Base-by-base conservation (phyloP, 2,888 invertebrate genomes). In the Drosophila limbata region DNA sequence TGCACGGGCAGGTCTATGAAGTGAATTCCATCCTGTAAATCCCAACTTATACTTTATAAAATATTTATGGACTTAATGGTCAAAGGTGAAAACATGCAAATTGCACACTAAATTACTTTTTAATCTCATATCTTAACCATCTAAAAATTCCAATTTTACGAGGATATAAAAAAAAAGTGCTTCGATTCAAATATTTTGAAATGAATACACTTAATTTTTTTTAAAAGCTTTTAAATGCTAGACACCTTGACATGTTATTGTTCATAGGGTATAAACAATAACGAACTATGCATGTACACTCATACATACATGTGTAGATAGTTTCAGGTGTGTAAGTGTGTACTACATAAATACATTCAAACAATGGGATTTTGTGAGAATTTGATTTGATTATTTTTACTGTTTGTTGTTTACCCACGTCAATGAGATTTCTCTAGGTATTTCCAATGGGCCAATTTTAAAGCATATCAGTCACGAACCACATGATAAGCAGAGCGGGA, bases 401-500 rank as follows among this genome's bases (percentile, higher is more conserved):
- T 65, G 19, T 56, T 69, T 56, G n/a, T 61, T 78, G 69, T 76
- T 73, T 73, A 76, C 66, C 53, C 69, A 77, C 83, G 83, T 88
- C 88, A 86, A 86, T 86, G 57, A 70, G 62, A 78, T 81, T 81
- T 79, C 71, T 79, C 57, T 53, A 45, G 56, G 65, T 47, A 69
- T 75, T 69, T 59, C 44, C 25, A 64, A 55, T 55, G 64, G 60
- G 37, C 60, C 69, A 74, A 65, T 44, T 40, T 57, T 45, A 35
- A 51, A 65, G 76, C 79, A 78, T 79, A 79, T 80, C 79, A 81
- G 79, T 79, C 78, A 69, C 67, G 73, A 81, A 69, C 67, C 74
- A 50, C 74, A 71, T 71, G 78, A 78, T 78, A 78, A 73, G 73
- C 53, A 53, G 15, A 33, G 15, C 28, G 4, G 21, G 40, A 25